These are phyloP conservation scores for Spinus pinus DNA, from an alignment of 2,797 vertebrate genomes.

Conservation along the genomic window DNA sequence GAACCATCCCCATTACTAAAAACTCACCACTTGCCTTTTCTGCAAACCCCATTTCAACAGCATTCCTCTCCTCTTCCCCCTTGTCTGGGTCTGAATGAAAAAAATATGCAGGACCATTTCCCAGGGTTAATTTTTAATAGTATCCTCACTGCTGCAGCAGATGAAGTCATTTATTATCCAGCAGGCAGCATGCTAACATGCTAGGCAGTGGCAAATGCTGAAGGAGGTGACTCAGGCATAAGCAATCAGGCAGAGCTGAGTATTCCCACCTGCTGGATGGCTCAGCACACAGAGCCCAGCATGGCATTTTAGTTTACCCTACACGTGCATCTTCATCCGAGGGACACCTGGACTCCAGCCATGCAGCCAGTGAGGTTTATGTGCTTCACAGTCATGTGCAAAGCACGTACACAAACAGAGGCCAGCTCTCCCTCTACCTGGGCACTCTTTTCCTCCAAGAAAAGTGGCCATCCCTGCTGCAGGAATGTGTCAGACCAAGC, in stretches of 20 bases:
- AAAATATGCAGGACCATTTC: background rate
- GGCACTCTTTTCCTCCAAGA: background rate
- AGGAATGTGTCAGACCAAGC: background rate
- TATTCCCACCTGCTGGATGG: background rate
- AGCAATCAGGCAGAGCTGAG: background rate
- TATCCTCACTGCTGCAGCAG: background rate
- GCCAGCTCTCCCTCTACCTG: background rate
- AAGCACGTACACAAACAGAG: background rate
- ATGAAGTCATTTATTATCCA: conserved; percentile 45
- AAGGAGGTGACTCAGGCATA: conserved; percentile 41
- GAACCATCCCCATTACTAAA: background rate
- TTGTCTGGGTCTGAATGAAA: background rate
- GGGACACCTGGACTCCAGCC: background rate
- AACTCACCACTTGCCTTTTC: background rate
- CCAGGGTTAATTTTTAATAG: conserved; percentile 55
- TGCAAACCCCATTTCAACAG: background rate
- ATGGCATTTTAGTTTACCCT: rapidly evolving
- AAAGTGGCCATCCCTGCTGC: background rate
- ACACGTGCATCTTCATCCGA: rapidly evolving
- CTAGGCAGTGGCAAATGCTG: conserved; percentile 1
- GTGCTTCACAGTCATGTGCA: background rate
- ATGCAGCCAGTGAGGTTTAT: background rate
- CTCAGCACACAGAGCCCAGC: background rate
- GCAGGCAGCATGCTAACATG: conserved; percentile 7
- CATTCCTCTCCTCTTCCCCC: background rate